Conservation (phyloP, 2,113 vertebrate species). For the Cercocebus atys region DNA sequence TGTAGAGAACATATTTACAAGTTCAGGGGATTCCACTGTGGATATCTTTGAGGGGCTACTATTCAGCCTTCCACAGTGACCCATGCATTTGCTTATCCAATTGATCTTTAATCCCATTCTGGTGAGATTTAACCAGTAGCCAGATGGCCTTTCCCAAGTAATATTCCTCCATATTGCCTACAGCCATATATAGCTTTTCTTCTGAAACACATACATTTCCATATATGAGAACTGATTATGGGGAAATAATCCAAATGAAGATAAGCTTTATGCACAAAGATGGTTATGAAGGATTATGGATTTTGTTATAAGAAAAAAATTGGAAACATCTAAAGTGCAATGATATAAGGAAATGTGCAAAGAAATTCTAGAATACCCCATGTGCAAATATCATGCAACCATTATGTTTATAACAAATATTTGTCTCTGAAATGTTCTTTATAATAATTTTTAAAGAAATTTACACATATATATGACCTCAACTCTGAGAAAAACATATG, state of each 20-base stretch:
- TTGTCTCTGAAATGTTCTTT: background rate
- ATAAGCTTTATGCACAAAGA: background rate
- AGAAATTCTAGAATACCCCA: background rate
- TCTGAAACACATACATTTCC: background rate
- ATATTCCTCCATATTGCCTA: background rate
- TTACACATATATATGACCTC: background rate
- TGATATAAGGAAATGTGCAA: background rate
- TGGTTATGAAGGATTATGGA: background rate
- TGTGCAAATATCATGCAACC: background rate
- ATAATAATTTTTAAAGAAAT: background rate
- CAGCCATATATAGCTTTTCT: background rate
- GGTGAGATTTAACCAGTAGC: background rate
- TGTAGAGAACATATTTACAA: background rate
- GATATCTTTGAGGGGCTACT: background rate
- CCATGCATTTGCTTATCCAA: background rate
- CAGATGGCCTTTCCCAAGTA: background rate
- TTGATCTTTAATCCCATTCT: background rate
- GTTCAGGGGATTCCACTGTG: background rate
- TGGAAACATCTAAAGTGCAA: background rate
- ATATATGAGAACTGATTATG: background rate
- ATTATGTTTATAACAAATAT: background rate
- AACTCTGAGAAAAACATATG: background rate
- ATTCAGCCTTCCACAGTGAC: background rate
- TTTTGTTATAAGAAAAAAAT: background rate
- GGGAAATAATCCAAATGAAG: background rate